A percentile compares a stretch with the other conserved stretches of the same genome.
phyloP scores from a whole-genome alignment of 2,797 vertebrate genomes.

The Liparis tanakae region DNA sequence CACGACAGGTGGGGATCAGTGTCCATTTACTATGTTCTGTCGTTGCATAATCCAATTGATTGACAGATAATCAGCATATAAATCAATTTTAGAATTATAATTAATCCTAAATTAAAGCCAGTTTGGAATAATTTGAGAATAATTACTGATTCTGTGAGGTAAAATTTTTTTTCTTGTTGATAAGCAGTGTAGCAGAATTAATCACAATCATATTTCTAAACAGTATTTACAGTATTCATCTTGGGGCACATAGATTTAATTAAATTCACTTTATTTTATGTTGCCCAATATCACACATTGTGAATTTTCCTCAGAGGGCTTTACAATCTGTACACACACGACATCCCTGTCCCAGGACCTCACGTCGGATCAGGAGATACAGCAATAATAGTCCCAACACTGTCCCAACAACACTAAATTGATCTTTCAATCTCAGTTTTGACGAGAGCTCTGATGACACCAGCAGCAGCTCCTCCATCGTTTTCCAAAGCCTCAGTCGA shows the following conservation, averaged over 20 bases:
- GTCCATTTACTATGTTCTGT: neutral
- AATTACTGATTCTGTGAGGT: neutral
- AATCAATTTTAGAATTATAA: neutral
- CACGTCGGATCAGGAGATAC: neutral
- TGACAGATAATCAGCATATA: neutral
- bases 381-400: neutral
- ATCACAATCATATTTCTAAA: neutral
- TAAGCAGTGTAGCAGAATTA: neutral
- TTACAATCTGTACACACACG: too few relatives aligned
- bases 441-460: conserved; percentile 77
- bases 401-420: neutral
- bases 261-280: too few relatives aligned
- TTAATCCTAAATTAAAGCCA: neutral
- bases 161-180: neutral
- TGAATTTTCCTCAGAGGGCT: too few relatives aligned
- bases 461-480: conserved; percentile 85
- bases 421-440: conserved; percentile 51
- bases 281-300: too few relatives aligned
- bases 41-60: neutral
- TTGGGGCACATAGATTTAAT: neutral
- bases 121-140: neutral
- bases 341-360: too few relatives aligned
- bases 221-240: neutral
- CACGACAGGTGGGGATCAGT: conserved; percentile 66
- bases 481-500: conserved; percentile 87